Base-by-base conservation (phyloP, 2,888 invertebrate genomes). In the Eremobia ochroleuca region DNA sequence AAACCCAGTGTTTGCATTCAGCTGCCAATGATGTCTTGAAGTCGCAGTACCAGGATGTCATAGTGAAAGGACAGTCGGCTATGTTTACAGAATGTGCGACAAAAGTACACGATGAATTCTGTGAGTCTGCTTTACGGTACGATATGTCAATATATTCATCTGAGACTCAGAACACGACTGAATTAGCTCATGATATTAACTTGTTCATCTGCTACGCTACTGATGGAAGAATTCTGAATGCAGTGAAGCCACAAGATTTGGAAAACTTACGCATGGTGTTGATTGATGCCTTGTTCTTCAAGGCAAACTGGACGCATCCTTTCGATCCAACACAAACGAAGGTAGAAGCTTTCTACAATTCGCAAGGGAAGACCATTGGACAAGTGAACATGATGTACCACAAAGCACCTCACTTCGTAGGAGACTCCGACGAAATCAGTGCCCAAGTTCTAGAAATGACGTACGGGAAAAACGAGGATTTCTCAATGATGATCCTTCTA, bases 331-430 rank as follows among this genome's bases (percentile, higher is more conserved):
- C 97, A 0, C 94, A 96, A 21, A 98, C 98, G 0, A 96, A 92
- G 61, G 88, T 91, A 21, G 97, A 97, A 87, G 89, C 95, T 0
- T 98, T 98, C 89, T 97, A 97, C 85, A 97, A 98, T 88, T 97
- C 97, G 11, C 95, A 97, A 85, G 97, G 97, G 9, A 95, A 94
- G 76, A 90, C 93, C 0, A 93, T 97, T 43, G 97, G 97, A 8
- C 91, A 97, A 55, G 98, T 98, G 0, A 97, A 97, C 76, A 98
- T 98, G 98, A 98, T 99, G 98, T 97, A 97, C 79, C 97, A 97
- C 81, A 97, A 97, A 87, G 97, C 97, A 0, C 93, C 97, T 13
- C 98, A 97, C 85, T 96, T 97, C 4, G 97, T 97, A 66, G 96
- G 96, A 2, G 96, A 97, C 75, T 94, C 97, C 0, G 93, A 94